Percentiles rank a stretch among this genome's conserved stretches.
phyloP scores from a whole-genome alignment of 2,888 invertebrate genomes.

The Cepaea hortensis region DNA sequence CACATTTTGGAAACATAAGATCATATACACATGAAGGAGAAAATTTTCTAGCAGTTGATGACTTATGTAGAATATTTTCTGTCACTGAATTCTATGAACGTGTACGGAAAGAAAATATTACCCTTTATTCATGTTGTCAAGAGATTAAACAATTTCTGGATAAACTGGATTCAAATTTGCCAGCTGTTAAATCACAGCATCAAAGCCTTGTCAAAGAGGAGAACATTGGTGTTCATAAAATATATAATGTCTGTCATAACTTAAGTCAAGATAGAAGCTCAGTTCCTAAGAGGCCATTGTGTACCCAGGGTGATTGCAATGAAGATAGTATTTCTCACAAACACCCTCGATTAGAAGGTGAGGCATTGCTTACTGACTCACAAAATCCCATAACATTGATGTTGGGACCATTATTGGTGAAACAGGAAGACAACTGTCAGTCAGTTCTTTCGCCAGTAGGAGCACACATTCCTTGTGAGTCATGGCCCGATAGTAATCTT shows the following conservation, averaged over 20 bases:
- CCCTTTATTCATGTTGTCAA: constrained; percentile 40
- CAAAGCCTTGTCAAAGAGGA: constrained; percentile 39
- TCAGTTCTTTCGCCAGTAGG: neutral
- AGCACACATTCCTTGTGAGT: too few relatives aligned
- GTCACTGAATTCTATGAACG: constrained; percentile 8
- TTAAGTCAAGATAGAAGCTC: neutral
- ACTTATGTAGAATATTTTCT: constrained; percentile 32
- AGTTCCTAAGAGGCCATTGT: constrained; percentile 19
- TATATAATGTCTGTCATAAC: constrained; percentile 8
- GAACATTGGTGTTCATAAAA: constrained; percentile 22
- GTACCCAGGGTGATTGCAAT: constrained; percentile 31
- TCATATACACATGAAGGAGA: constrained; percentile 35
- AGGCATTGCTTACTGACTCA: too few relatives aligned
- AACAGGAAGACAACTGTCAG: neutral
- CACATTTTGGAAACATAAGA: constrained; percentile 31
- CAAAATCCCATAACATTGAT: neutral
- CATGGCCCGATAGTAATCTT: too few relatives aligned
- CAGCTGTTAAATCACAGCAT: constrained; percentile 15
- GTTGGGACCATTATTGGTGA: neutral
- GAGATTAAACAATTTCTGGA: constrained; percentile 43
- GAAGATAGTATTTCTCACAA: constrained; percentile 11
- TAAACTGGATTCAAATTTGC: neutral
- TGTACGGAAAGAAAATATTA: constrained; percentile 37
- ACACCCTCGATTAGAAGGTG: neutral
- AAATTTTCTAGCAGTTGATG: constrained; percentile 43